phyloP scores from a whole-genome alignment of 2,888 invertebrate species.

The Kuschelorhynchus macadamiae region DNA sequence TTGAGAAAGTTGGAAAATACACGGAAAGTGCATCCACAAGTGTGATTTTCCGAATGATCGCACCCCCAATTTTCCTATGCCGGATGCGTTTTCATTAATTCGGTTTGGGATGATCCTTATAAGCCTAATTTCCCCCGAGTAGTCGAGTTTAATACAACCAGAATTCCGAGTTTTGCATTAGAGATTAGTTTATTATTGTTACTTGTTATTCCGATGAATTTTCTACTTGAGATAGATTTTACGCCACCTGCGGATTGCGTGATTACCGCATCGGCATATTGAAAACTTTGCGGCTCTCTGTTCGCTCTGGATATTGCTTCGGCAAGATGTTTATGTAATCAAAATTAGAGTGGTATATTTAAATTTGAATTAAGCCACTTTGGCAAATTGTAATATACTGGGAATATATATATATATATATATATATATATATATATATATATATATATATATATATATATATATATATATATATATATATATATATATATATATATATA shows the following conservation, averaged over 20 bases:
- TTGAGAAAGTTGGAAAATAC: constrained; percentile 37
- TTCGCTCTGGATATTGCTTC: no score
- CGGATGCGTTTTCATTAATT: constrained; percentile 42
- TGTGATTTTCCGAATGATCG: constrained; percentile 43
- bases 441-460: no score
- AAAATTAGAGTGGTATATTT: no score
- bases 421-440: no score
- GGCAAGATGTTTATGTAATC: no score
- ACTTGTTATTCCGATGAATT: constrained; percentile 43
- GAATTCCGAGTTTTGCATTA: constrained; percentile 44
- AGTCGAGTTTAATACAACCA: constrained; percentile 57
- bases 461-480: no score
- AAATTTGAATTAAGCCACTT: no score
- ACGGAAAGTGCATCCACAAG: constrained; percentile 36
- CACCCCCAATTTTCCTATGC: constrained; percentile 32
- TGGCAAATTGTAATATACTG: no score
- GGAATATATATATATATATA: no score
- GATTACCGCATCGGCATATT: neutral
- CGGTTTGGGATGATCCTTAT: constrained; percentile 38
- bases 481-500: no score
- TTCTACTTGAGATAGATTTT: constrained; percentile 26
- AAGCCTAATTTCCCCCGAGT: constrained; percentile 60
- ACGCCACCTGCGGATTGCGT: constrained; percentile 40
- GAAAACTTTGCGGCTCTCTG: neutral
- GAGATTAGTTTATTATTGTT: constrained; percentile 47